phyloP scores from a whole-genome alignment of 2,797 vertebrate genomes.

The Coreius guichenoti region DNA sequence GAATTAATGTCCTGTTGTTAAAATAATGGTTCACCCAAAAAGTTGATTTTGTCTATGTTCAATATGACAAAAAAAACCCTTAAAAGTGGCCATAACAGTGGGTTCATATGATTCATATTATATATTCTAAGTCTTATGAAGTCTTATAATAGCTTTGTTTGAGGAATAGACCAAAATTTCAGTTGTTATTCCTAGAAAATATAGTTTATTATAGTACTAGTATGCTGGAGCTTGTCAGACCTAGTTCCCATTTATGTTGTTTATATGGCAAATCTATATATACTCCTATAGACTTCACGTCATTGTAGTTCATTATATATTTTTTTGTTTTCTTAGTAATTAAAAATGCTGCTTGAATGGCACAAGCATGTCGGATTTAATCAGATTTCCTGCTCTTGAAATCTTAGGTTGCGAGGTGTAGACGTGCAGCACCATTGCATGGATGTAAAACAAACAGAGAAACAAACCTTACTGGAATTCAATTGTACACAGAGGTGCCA shows the following conservation, averaged over 20 bases:
- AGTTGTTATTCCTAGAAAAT: background rate
- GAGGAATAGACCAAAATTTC: background rate
- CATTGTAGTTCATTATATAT: constrained; percentile 10
- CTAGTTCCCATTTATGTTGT: background rate
- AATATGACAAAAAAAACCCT: background rate
- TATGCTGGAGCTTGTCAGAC: background rate
- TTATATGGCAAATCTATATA: background rate
- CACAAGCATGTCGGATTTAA: constrained; percentile 32
- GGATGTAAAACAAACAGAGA: constrained; percentile 63
- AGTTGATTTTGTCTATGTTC: background rate
- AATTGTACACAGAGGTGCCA: constrained; percentile 74
- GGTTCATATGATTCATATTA: background rate
- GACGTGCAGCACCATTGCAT: constrained; percentile 64
- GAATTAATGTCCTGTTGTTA: background rate
- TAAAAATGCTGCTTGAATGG: constrained; percentile 14
- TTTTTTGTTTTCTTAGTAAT: constrained; percentile 11
- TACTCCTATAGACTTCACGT: background rate
- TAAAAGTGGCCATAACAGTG: background rate
- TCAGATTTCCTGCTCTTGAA: constrained; percentile 62
- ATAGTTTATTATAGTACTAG: background rate
- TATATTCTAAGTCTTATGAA: background rate
- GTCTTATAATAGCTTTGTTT: background rate
- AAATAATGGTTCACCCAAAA: background rate
- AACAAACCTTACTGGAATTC: constrained; percentile 59
- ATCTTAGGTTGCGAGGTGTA: constrained; percentile 50